phyloP scores from a whole-genome alignment of 2,797 vertebrate species.

The Scyliorhinus canicula region DNA sequence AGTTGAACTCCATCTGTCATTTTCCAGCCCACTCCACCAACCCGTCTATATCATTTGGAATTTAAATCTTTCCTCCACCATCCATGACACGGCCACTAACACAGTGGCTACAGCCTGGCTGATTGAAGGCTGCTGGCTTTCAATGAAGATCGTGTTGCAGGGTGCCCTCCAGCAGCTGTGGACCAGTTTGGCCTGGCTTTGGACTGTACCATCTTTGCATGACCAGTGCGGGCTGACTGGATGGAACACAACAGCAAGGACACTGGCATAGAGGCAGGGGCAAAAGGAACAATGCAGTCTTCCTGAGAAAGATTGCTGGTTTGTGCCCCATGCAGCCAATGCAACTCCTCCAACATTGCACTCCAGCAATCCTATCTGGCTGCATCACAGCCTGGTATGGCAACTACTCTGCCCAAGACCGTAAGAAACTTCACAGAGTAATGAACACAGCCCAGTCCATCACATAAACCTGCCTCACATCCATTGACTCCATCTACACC shows the following conservation, averaged over 20 bases:
- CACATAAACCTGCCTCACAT: too few species aligned
- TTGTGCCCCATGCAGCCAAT: neutral
- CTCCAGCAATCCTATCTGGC: neutral
- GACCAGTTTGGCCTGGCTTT: neutral
- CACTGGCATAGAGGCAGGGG: neutral
- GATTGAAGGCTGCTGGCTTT: neutral
- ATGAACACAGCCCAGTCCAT: too few species aligned
- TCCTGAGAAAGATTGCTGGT: neutral
- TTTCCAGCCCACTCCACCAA: too few species aligned
- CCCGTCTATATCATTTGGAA: too few species aligned
- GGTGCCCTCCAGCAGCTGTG: neutral
- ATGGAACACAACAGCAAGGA: neutral
- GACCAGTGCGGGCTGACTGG: neutral
- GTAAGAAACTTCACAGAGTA: too few species aligned
- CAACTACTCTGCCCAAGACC: too few species aligned
- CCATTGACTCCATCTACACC: too few species aligned
- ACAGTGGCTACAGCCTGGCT: neutral
- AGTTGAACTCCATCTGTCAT: too few species aligned
- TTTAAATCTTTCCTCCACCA: too few species aligned
- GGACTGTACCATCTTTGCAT: neutral
- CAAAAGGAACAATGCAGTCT: neutral
- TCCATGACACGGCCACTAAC: too few species aligned
- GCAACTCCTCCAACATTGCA: neutral
- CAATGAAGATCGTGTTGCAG: too few species aligned
- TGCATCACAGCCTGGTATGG: too few species aligned